These are phyloP conservation scores for Pentamera pediparva DNA, from an alignment of 53 echinoderm and acorn worm species.

Conservation along the genomic window DNA sequence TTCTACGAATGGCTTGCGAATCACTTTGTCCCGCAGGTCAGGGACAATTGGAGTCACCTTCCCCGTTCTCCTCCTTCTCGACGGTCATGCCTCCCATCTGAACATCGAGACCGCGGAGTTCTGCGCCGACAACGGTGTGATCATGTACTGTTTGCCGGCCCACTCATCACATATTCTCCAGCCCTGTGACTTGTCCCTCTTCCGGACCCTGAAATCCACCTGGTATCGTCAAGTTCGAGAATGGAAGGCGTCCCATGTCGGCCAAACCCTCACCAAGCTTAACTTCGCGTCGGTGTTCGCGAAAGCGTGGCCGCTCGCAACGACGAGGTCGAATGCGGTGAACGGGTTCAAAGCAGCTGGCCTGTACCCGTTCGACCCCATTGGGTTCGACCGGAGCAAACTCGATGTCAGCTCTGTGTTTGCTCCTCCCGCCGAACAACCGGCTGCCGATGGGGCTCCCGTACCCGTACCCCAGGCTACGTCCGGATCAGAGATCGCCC, in stretches of 20 bases:
- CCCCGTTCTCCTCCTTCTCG: conserved; percentile 34
- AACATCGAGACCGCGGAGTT: background rate
- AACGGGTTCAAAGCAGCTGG: background rate
- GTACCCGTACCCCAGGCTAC: background rate
- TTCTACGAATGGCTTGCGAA: conserved; percentile 29
- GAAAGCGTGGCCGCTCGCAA: background rate
- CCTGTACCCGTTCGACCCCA: background rate
- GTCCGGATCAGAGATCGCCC: background rate
- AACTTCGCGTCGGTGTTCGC: background rate
- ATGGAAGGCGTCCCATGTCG: background rate
- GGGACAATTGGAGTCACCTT: background rate
- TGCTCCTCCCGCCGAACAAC: background rate
- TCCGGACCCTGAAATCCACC: background rate
- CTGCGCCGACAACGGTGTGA: background rate
- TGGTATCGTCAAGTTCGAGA: background rate
- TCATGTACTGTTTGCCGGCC: background rate
- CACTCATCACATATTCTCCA: background rate
- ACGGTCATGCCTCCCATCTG: conserved; percentile 33
- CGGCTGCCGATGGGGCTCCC: background rate
- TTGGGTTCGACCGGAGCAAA: background rate
- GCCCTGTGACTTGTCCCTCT: background rate
- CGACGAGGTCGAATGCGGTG: background rate
- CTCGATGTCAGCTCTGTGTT: background rate
- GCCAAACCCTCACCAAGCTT: background rate
- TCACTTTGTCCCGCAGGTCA: background rate